phyloP scores from a whole-genome alignment of 2,797 vertebrate species.

The Mormyrops boulengeri region DNA sequence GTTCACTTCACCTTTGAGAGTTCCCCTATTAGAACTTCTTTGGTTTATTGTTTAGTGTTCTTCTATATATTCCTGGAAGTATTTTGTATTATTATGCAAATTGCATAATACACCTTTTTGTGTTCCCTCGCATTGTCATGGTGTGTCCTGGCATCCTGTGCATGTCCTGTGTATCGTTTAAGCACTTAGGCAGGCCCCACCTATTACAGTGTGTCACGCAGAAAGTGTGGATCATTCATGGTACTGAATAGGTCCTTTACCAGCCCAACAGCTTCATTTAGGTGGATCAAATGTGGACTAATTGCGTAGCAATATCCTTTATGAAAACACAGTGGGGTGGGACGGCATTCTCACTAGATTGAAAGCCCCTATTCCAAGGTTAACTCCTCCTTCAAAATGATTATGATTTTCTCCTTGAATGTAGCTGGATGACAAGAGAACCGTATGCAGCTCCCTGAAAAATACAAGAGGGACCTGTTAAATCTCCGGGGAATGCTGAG shows the following conservation, averaged over 20 bases:
- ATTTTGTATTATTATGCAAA: neutral
- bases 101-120: neutral
- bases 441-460: constrained; percentile 11
- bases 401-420: constrained; percentile 13
- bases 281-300: neutral
- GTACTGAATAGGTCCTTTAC: neutral
- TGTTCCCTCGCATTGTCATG: neutral
- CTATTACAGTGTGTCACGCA: neutral
- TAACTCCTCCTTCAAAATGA: constrained; percentile 70
- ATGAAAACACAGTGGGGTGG: neutral
- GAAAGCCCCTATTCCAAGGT: constrained; percentile 91
- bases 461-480: neutral
- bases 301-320: neutral
- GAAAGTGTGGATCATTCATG: neutral
- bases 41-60: neutral
- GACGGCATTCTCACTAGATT: constrained; percentile 72
- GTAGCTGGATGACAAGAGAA: constrained; percentile 15
- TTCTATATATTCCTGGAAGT: neutral
- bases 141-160: neutral
- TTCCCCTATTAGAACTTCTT: neutral
- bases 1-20: neutral
- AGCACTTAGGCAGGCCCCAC: neutral
- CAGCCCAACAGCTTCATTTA: neutral
- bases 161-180: neutral
- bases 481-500: neutral